Evolutionary conservation across 2,888 invertebrate species (phyloP), one percentile per base, ranked within the genome.

Genomic region (Horisme vitalbata): DNA sequence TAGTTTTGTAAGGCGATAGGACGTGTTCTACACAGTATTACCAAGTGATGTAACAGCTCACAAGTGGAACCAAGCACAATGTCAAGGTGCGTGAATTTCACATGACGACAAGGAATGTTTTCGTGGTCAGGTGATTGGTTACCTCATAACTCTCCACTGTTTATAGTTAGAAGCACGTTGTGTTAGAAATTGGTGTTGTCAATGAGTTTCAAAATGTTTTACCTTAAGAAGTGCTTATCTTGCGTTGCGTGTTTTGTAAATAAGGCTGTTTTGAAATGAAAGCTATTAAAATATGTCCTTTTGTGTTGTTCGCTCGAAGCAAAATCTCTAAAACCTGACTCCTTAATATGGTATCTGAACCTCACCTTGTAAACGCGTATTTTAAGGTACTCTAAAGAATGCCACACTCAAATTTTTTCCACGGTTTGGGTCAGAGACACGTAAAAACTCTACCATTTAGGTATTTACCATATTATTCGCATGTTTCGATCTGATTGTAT

Each of bases 41-140:
- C 70, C 60, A 52, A 53, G 57, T 79, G 73, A 76, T 71, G 79
- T 78, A 81, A 83, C 63, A 41, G 55, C 33, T 14, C 7, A 13
- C 33, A 47, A 53, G 65, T 59, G 61, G 64, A 73, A 79, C 75
- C 61, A 71, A 60, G 67, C 64, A 70, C 82, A 83, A 77, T 77
- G 83, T 82, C 83, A 83, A 83, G 83, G 83, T 76, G 65, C 52
- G 37, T 51, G 52, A 69, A 68, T 79, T 79, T 79, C 75, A 76
- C 72, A 73, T 56, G 51, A 30, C 39, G 36, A 44, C 28, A 5
- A 36, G 27, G 28, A 21, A 34, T 27, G 24, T 30, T 37, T 39
- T 35, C 9, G 7, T 37, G 12, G 26, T 43, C 45, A 36, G 31
- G 41, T 41, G 39, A 30, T 39, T 24, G 15, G 41, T 21, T 41